Evolutionary conservation across 2,113 vertebrate genomes (phyloP), one percentile per base, ranked within the genome.

Genomic region (Abramis brama): DNA sequence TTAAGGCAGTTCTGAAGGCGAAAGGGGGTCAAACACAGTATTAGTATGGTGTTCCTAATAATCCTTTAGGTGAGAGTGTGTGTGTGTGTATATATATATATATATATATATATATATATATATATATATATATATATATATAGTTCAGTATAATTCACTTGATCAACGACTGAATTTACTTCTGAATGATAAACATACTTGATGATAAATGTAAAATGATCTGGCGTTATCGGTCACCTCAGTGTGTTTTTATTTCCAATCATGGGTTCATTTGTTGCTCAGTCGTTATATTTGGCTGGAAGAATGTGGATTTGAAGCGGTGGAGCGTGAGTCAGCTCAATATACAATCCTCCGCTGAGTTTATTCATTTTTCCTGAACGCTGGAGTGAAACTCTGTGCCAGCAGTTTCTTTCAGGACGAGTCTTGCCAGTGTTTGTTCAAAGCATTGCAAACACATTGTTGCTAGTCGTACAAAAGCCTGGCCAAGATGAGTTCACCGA

Each of bases 241-340:
- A 1, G 11, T 39, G n/a, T 84, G 83, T 77, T 76, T 84, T 50
- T 13, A 10, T 55, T 78, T 78, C 25, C 30, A 85, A 77, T 85
- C 75, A 62, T 5, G 47, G 23, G 45, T 43, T 62, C n/a, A 33
- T 76, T 76, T 60, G 82, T 21, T 50, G 6, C 73, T 50, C 45
- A 21, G 75, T 39, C 27, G 21, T 79, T 57, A 36, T 19, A 25
- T 36, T 60, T 79, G 33, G 60, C 74, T 25, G 43, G 21, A n/a
- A 7, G 23, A 4, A 13, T 12, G 36, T 17, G 52, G 30, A 33
- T 33, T 57, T 23, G 19, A 57, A 57, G 55, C 55, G 7, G 2
- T 15, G 57, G 12, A 79, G 57, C 33, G 5, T 79, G 77, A 79
- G 33, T 79, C 60, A 52, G 71, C 36, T 82, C 73, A 27, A 50